These are phyloP conservation scores for Neomorphus geoffroyi DNA, from an alignment of 2,797 vertebrate species.

Conservation along the genomic window DNA sequence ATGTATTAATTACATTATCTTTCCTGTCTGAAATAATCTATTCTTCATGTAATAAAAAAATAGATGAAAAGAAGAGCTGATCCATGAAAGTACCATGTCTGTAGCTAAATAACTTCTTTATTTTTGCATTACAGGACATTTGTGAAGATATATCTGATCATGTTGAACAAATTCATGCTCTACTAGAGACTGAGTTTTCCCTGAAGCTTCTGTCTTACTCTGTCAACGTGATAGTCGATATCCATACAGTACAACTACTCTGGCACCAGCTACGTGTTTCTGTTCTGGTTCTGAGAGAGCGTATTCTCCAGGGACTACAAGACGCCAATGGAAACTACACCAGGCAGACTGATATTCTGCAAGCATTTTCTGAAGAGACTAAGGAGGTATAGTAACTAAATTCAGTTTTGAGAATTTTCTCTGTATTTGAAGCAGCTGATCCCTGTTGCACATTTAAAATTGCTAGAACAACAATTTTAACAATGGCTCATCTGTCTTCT, in stretches of 20 bases:
- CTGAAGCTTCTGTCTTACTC: conserved; percentile 97
- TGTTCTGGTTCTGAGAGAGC: conserved; percentile 93
- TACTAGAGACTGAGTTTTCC: conserved; percentile 97
- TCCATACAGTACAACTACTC: conserved; percentile 94
- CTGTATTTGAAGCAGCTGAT: neutral
- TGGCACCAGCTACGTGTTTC: conserved; percentile 98
- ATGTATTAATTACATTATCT: neutral
- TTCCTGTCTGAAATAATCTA: neutral
- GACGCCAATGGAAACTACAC: conserved; percentile 99
- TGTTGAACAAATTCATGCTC: conserved; percentile 96
- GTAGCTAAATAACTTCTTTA: neutral
- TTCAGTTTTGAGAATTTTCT: neutral
- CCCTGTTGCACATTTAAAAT: neutral
- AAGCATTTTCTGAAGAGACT: conserved; percentile 94
- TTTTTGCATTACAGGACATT: conserved; percentile 85
- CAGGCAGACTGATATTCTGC: conserved; percentile 94
- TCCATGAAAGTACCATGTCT: neutral
- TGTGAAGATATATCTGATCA: conserved; percentile 99
- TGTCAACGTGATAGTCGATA: conserved; percentile 97
- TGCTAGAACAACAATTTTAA: neutral
- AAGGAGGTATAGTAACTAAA: conserved; percentile 79
- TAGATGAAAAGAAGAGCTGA: neutral
- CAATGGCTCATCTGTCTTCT: neutral
- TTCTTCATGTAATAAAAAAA: neutral
- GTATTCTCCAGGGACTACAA: conserved; percentile 95